phyloP scores from a whole-genome alignment of 2,797 vertebrate genomes.

The Eremophila alpestris region DNA sequence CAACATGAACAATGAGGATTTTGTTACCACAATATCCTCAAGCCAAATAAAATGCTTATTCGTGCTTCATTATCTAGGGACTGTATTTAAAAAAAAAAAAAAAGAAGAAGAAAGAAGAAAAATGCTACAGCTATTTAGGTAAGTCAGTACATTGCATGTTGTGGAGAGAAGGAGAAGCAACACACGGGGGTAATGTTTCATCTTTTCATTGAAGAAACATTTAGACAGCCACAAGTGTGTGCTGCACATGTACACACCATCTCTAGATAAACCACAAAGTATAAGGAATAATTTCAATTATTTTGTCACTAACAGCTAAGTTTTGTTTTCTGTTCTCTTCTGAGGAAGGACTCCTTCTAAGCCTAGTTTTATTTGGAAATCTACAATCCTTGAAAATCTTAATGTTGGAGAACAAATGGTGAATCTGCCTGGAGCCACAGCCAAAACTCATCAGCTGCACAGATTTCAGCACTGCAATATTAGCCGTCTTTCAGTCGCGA shows the following conservation, averaged over 20 bases:
- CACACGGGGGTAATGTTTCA: not conserved
- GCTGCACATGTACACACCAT: not conserved
- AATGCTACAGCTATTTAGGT: not conserved
- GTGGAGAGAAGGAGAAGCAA: not conserved
- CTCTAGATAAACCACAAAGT: not conserved
- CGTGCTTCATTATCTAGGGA: not conserved
- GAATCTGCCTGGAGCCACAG: conserved; percentile 5
- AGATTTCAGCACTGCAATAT: not conserved
- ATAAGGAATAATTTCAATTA: not conserved
- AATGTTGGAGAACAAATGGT: not conserved
- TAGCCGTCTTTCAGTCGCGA: not conserved
- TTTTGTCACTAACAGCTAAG: not conserved
- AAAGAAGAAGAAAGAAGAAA: not conserved
- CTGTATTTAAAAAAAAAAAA: not conserved
- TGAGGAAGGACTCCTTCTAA: not conserved
- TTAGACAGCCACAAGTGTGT: not conserved
- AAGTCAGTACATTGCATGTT: not conserved
- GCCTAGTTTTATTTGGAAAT: not conserved
- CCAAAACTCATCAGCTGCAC: conserved; percentile 7
- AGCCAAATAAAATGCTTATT: not conserved
- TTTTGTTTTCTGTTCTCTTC: not conserved
- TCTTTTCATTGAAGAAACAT: conserved; percentile 14
- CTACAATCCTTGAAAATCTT: not conserved
- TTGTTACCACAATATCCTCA: not conserved
- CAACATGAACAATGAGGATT: not conserved